phyloP scores from a whole-genome alignment of 1,140 invertebrate species.

The Eriosoma lanigerum region DNA sequence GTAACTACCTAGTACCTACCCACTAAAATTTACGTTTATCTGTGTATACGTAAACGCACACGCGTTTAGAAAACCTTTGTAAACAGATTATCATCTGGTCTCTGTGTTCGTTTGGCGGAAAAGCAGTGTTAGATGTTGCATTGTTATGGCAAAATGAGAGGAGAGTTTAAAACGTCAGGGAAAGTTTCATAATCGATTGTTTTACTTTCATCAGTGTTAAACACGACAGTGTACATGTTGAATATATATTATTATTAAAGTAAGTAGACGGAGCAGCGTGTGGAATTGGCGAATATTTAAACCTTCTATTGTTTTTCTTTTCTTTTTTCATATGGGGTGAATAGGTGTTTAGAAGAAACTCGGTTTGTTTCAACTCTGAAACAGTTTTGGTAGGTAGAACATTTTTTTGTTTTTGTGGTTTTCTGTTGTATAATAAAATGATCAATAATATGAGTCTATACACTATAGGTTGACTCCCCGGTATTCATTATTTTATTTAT shows the following conservation, averaged over 20 bases:
- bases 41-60: neutral
- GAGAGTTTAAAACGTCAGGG: neutral
- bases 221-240: no score
- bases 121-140: no score
- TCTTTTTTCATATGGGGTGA: neutral
- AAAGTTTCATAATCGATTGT: slow-evolving; percentile 13
- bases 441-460: no score
- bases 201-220: neutral
- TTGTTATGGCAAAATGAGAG: neutral
- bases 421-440: no score
- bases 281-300: neutral
- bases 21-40: slow-evolving; percentile 14
- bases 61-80: neutral
- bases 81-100: slow-evolving; percentile 5
- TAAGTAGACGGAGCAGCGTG: neutral
- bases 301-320: neutral
- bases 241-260: neutral
- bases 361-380: neutral
- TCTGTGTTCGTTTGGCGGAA: no score
- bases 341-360: neutral
- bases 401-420: no score
- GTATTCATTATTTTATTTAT: no score
- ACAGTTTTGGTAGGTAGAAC: no score
- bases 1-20: no score
- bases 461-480: no score